Conservation (phyloP, 2,888 invertebrate species). For the Drosophila stalkeri region DNA sequence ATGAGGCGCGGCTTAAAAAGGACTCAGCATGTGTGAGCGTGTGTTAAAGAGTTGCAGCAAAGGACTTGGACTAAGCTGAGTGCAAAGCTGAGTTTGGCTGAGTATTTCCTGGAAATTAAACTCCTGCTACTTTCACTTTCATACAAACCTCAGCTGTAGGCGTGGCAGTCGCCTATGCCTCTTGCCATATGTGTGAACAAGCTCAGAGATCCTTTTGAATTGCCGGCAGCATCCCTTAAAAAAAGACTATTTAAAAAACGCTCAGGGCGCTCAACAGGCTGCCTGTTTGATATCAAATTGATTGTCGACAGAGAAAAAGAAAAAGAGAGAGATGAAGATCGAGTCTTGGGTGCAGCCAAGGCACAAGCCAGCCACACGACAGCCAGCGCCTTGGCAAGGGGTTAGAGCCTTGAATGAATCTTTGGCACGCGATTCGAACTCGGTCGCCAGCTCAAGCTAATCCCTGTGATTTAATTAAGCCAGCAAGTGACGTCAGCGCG, state of each 20-base stretch:
- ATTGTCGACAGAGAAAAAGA: slow-evolving; percentile 33
- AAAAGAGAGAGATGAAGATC: neutral
- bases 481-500: slow-evolving; percentile 48
- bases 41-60: slow-evolving; percentile 42
- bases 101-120: slow-evolving; percentile 35
- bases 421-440: slow-evolving; percentile 4
- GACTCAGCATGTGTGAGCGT: slow-evolving; percentile 26
- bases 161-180: slow-evolving; percentile 38
- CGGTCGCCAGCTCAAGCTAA: slow-evolving; percentile 42
- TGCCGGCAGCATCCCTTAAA: slow-evolving; percentile 62
- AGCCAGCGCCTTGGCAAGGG: slow-evolving; percentile 28
- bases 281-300: slow-evolving; percentile 70
- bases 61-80: slow-evolving; percentile 42
- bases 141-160: slow-evolving; percentile 24
- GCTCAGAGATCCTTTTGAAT: slow-evolving; percentile 18
- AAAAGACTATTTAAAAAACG: slow-evolving; percentile 16
- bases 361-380: slow-evolving; percentile 64
- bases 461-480: slow-evolving; percentile 64
- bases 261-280: slow-evolving; percentile 53
- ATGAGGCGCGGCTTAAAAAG: slow-evolving; percentile 46
- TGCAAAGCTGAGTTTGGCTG: slow-evolving; percentile 21
- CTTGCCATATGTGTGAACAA: slow-evolving; percentile 55
- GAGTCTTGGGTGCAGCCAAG: slow-evolving; percentile 41
- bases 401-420: slow-evolving; percentile 55
- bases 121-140: neutral